Percentiles rank a stretch among this genome's conserved stretches.
Evolutionary conservation across 2,888 invertebrate species (phyloP).

Genomic region (Meta bourneti): DNA sequence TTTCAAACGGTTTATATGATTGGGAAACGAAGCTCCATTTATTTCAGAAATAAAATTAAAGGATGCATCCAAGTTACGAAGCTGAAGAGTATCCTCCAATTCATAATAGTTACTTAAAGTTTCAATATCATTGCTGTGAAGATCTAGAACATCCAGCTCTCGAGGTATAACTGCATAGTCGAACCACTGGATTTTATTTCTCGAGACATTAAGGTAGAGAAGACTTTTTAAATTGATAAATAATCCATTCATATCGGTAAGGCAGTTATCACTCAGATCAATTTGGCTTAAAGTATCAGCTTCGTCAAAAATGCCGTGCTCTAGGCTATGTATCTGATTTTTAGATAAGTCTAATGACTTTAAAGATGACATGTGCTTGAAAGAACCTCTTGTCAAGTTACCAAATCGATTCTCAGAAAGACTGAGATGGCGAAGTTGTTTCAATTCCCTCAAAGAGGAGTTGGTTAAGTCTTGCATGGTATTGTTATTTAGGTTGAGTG

Average conservation of each 20-base stretch:
- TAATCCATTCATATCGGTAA: conserved; percentile 90
- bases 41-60: conserved; percentile 92
- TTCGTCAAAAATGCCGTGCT: conserved; percentile 90
- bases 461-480: conserved; percentile 89
- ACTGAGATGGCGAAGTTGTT: conserved; percentile 91
- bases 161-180: conserved; percentile 92
- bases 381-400: conserved; percentile 89
- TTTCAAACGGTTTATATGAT: conserved; percentile 91
- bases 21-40: conserved; percentile 89
- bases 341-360: conserved; percentile 89
- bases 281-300: conserved; percentile 90
- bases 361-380: conserved; percentile 88
- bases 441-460: conserved; percentile 90
- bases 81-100: conserved; percentile 88
- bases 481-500: conserved; percentile 95
- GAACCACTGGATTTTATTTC: conserved; percentile 93
- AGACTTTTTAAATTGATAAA: conserved; percentile 91
- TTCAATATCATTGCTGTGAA: conserved; percentile 91
- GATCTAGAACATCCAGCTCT: conserved; percentile 92
- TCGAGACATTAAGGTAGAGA: conserved; percentile 94
- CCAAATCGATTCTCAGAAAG: conserved; percentile 93
- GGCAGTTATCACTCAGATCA: conserved; percentile 90
- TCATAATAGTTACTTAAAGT: conserved; percentile 92
- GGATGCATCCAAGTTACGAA: conserved; percentile 93
- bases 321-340: conserved; percentile 89